Evolutionary conservation across 2,888 invertebrate species (phyloP), one percentile per base, ranked within the genome.

Genomic region (Nymphalis c-album): DNA sequence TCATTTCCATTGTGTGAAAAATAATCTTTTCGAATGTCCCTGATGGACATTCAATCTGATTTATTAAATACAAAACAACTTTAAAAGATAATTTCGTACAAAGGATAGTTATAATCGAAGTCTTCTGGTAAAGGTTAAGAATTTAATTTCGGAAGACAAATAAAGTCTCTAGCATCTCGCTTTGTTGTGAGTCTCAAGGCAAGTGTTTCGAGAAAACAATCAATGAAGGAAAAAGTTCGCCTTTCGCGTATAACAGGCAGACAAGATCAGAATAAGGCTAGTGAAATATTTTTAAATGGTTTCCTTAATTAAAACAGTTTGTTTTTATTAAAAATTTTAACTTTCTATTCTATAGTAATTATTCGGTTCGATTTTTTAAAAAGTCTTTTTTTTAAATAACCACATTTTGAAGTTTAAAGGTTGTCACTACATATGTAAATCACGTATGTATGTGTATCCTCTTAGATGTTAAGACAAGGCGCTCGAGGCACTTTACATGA

Each of bases 191-290:
- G 22, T 16, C 51, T 51, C 22, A 51, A 51, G 13, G 51, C 51
- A 51, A 51, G 51, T 51, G 51, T 26, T 51, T 51, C 53, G 17
- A 55, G 26, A 31, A 26, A 55, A 55, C 26, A 55, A 31, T 55
- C 31, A 31, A 55, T 55, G 31, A 55, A 55, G 31, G 53, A 55
- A 55, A 53, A 55, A 55, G 26, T 55, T 55, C 53, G 53, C 31
- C 53, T 55, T 55, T 2, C 53, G 22, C 53, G 17, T 55, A 55
- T 53, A 53, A 53, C 53, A 53, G 53, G n/a, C 53, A 26, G 26
- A 31, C 53, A 31, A 31, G 53, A 55, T 31, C 53, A 55, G 53
- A 55, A 55, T 55, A 31, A 16, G 31, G 17, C n/a, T 10, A 20
- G 16, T 55, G 53, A 31, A 17, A 55, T 31, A 55, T 55, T 17